A percentile compares a stretch with the other conserved stretches of the same genome.
Conservation (phyloP, 1,140 invertebrate species). For the Dendrolimus punctatus region DNA sequence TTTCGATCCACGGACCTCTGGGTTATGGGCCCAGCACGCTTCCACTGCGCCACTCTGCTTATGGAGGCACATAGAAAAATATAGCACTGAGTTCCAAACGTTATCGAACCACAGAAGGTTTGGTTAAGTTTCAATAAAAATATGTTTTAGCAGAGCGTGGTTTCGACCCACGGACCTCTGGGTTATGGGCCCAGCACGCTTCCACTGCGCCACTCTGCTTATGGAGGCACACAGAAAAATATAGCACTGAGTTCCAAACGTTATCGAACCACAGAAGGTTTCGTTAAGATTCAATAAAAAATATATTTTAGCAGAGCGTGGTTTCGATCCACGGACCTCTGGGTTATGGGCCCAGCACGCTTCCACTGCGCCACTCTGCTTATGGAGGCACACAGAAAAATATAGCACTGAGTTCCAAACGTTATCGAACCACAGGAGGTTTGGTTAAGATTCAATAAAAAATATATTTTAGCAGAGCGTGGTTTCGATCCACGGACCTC, state of each 20-base stretch:
- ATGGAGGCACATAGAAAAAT: not conserved
- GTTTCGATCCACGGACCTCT: conserved; percentile 50
- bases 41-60: conserved; percentile 6
- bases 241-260: no score
- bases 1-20: conserved; percentile 49
- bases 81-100: conserved; percentile 41
- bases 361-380: conserved; percentile 43
- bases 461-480: conserved; percentile 49
- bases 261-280: no score
- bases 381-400: no score
- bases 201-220: conserved; percentile 48
- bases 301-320: conserved; percentile 60
- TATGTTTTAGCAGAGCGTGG: conserved; percentile 53
- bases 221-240: not conserved
- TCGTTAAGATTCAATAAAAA: no score
- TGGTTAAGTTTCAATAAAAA: no score
- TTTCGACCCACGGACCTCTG: conserved; percentile 50
- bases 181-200: conserved; percentile 48
- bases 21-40: conserved; percentile 43
- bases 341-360: conserved; percentile 41
- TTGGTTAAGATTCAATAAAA: conserved; percentile 2
- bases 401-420: no score
- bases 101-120: no score
- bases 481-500: conserved; percentile 49
- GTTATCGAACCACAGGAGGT: no score